A percentile compares a stretch with the other conserved stretches of the same genome.
Conservation (phyloP, 2,797 vertebrate genomes). For the Champsocephalus gunnari region DNA sequence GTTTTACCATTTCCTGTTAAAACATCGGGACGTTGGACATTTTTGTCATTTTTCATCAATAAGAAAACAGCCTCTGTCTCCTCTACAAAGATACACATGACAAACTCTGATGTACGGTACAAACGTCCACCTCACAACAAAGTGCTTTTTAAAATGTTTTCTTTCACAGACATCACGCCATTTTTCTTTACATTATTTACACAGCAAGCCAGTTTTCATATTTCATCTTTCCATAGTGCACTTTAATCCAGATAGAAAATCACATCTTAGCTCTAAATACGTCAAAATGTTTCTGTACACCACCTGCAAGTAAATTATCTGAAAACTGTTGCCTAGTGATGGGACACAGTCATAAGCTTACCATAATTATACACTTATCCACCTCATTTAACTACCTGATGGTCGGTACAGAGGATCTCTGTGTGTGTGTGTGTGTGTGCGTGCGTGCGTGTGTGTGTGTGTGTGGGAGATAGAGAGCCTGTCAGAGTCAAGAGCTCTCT, state of each 20-base stretch:
- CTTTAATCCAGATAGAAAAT: neutral
- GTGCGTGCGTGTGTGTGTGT: constrained; percentile 41
- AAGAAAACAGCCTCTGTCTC: neutral
- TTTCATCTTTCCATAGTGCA: neutral
- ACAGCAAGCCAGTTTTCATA: neutral
- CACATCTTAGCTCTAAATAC: constrained; percentile 13
- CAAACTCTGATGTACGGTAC: neutral
- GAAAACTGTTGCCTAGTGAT: constrained; percentile 52
- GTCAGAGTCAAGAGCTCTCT: constrained; percentile 77
- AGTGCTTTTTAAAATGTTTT: neutral
- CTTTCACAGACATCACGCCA: neutral
- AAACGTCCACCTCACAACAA: neutral
- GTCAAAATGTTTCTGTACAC: constrained; percentile 22
- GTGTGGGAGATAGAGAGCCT: constrained; percentile 73
- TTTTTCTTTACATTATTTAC: constrained; percentile 12
- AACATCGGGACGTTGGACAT: neutral
- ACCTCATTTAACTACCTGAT: constrained; percentile 46
- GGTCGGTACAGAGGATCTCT: constrained; percentile 18
- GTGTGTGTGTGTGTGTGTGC: constrained; percentile 31
- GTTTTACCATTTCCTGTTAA: neutral
- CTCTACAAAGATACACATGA: neutral
- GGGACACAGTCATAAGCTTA: constrained; percentile 61
- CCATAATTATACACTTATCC: constrained; percentile 73
- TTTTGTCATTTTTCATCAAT: neutral
- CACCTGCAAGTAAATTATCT: constrained; percentile 13